Evolutionary conservation across 2,113 vertebrate species (phyloP), one percentile per base, ranked within the genome.

Genomic region (Rhipidura dahli): DNA sequence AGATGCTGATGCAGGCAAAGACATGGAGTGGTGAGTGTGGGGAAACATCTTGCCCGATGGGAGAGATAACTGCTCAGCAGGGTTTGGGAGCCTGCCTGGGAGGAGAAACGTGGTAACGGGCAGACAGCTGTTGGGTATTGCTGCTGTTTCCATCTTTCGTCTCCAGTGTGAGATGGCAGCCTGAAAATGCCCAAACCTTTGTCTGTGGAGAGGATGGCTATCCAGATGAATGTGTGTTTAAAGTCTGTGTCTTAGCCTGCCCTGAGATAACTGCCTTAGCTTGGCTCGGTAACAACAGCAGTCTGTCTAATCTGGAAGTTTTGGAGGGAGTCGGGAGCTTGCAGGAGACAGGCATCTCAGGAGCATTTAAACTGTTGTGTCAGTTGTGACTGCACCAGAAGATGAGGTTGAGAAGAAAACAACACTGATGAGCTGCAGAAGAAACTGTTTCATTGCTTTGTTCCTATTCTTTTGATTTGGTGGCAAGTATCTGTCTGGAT

Each of bases 1-100:
- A 95, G 87, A 63, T 95, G 90, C 93, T 97, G 83, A 89, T 96
- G 85, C 96, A 97, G 88, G 83, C 85, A 66, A 96, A 96, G 93
- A n/a, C 88, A 0, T 94, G 57, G 71, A 92, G 85, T 2, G 96
- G 96, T 96, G 90, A 96, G 96, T 95, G 80, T 5, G 68, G 90
- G 90, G 39, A 60, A 92, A 26, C 7, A 6, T 83, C 72, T 88
- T 86, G 89, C 75, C 91, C 81, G 83, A 91, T 89, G 88, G 60
- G 63, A 45, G 9, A 57, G 92, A 66, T 71, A 87, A 70, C 31
- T 49, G 94, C 57, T 50, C 61, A 15, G 37, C 45, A 71, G 53
- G 4, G 39, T 65, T 90, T 80, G 39, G 90, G 80, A 80, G 57
- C 54, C 81, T 82, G 57, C 54, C 81, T 35, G 20, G 68, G 40